Evolutionary conservation across 1,140 invertebrate species (phyloP).

Genomic region (Cydia fagiglandana): DNA sequence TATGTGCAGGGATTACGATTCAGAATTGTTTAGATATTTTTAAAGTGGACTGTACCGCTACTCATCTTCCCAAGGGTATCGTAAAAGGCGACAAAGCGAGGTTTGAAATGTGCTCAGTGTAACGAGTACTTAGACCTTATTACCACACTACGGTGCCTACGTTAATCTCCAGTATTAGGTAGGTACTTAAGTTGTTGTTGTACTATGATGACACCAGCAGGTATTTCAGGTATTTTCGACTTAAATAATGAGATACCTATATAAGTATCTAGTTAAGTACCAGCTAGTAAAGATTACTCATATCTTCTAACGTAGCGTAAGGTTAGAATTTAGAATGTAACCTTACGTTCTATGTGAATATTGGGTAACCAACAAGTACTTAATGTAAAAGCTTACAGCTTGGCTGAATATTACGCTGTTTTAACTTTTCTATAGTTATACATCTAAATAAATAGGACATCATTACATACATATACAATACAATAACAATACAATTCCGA

Average conservation of each 20-base stretch:
- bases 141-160: neutral
- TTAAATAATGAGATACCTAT: too few species aligned
- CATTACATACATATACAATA: neutral
- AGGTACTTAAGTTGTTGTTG: too few species aligned
- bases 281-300: too few species aligned
- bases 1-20: neutral
- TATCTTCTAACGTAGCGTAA: too few species aligned
- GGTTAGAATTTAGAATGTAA: too few species aligned
- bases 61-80: neutral
- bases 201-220: too few species aligned
- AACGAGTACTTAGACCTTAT: neutral
- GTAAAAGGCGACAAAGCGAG: neutral
- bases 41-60: neutral
- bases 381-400: too few species aligned
- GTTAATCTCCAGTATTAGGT: neutral
- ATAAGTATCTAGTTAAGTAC: too few species aligned
- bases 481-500: neutral
- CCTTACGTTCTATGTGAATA: too few species aligned
- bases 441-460: neutral
- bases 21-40: neutral
- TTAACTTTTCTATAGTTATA: neutral
- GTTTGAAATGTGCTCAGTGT: conserved; percentile 6
- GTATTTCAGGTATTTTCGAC: too few species aligned
- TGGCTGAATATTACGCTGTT: too few species aligned
- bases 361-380: too few species aligned